phyloP scores from a whole-genome alignment of 2,113 vertebrate genomes.

The Lepidothrix coronata region DNA sequence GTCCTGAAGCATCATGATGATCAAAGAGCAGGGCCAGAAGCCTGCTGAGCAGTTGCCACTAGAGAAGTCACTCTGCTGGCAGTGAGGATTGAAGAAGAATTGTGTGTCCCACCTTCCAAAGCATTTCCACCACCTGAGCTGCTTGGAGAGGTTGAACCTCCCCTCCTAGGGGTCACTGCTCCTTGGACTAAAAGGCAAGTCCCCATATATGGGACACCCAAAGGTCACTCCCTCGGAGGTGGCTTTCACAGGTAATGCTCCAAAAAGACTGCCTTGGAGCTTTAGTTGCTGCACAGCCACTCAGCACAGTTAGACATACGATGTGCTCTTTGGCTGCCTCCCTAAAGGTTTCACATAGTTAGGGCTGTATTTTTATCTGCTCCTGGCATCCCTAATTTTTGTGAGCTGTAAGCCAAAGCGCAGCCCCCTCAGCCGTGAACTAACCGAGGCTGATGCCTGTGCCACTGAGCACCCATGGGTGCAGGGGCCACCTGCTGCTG shows the following conservation, averaged over 20 bases:
- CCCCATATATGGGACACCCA: not conserved
- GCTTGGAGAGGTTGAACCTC: not conserved
- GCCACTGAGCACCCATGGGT: not conserved
- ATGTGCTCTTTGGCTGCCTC: conserved; percentile 31
- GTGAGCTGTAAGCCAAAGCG: not conserved
- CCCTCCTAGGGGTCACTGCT: not conserved
- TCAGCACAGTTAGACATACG: not conserved
- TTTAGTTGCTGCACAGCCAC: not conserved
- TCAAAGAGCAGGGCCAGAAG: not conserved
- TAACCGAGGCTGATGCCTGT: accelerated
- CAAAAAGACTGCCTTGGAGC: not conserved
- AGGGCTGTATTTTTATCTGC: conserved; percentile 46
- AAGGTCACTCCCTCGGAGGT: conserved; percentile 27
- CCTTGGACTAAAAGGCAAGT: not conserved
- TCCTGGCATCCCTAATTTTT: conserved; percentile 44
- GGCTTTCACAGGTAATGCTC: conserved; percentile 22
- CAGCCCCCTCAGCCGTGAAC: not conserved
- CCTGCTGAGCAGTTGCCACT: not conserved
- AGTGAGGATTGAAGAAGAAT: accelerated
- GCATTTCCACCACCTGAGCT: not conserved
- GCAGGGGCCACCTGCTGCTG: not conserved
- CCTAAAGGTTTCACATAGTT: conserved; percentile 37
- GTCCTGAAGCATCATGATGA: not conserved
- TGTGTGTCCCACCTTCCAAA: not conserved
- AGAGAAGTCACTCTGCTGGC: not conserved